Conservation (phyloP, 2,888 invertebrate species). For the Dyspetes luteomarginatus region DNA sequence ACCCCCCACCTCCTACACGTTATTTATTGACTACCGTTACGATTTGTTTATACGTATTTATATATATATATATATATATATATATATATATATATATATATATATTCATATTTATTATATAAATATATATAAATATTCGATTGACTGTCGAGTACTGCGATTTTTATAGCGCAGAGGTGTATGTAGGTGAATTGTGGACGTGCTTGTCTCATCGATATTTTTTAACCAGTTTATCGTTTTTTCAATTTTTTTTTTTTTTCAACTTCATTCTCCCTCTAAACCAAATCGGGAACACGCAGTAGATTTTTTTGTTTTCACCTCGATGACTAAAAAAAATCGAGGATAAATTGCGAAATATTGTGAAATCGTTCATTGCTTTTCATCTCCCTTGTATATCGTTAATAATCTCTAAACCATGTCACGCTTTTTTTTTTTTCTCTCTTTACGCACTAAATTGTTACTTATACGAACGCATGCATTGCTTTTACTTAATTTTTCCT, state of each 20-base stretch:
- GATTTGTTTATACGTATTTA: slow-evolving; percentile 64
- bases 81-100: slow-evolving; percentile 57
- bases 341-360: slow-evolving; percentile 49
- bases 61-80: slow-evolving; percentile 52
- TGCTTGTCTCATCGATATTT: slow-evolving; percentile 13
- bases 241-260: slow-evolving; percentile 30
- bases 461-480: slow-evolving; percentile 49
- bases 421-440: slow-evolving; percentile 7
- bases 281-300: slow-evolving; percentile 21
- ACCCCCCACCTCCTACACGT: slow-evolving; percentile 65
- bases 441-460: slow-evolving; percentile 38
- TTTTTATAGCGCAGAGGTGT: slow-evolving; percentile 58
- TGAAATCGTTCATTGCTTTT: slow-evolving; percentile 49
- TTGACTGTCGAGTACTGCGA: slow-evolving; percentile 78
- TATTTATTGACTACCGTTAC: slow-evolving; percentile 79
- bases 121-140: slow-evolving; percentile 75
- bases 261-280: slow-evolving; percentile 18
- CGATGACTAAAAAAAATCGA: slow-evolving; percentile 34
- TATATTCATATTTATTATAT: slow-evolving; percentile 45
- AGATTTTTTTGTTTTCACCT: slow-evolving; percentile 29
- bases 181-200: slow-evolving; percentile 53
- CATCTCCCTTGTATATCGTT: slow-evolving; percentile 30
- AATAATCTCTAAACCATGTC: slow-evolving; percentile 37
- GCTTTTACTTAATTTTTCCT: slow-evolving; percentile 30
- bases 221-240: slow-evolving; percentile 5